phyloP scores from a whole-genome alignment of 2,888 invertebrate genomes.

The Ashinkailepas kermadecensis region DNA sequence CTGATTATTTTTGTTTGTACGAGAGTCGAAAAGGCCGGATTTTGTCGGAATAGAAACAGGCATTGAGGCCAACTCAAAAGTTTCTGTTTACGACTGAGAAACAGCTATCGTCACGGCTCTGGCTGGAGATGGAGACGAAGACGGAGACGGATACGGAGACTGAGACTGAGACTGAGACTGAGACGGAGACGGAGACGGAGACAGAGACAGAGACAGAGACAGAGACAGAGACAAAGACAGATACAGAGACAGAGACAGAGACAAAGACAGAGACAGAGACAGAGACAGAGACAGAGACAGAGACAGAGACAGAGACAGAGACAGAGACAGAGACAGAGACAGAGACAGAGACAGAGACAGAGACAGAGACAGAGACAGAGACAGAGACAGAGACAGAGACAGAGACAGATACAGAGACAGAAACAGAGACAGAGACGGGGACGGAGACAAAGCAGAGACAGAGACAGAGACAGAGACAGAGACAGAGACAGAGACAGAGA shows the following conservation, averaged over 20 bases:
- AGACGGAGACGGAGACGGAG: constrained; percentile 22
- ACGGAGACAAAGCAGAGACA: neutral
- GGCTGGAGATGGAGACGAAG: no score
- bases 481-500: neutral
- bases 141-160: no score
- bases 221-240: neutral
- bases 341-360: neutral
- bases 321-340: no score
- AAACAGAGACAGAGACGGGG: neutral
- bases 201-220: constrained; percentile 21
- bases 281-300: neutral
- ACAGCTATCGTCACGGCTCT: no score
- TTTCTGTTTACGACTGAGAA: no score
- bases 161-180: no score
- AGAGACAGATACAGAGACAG: neutral
- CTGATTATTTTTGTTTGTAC: no score
- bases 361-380: constrained; percentile 25
- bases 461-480: neutral
- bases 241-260: neutral
- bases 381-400: constrained; percentile 4
- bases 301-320: neutral
- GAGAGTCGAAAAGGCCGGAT: no score
- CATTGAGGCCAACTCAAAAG: no score
- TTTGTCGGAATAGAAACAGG: no score
- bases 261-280: neutral